Conservation (phyloP, 1,140 invertebrate genomes). For the Bombyx mori region DNA sequence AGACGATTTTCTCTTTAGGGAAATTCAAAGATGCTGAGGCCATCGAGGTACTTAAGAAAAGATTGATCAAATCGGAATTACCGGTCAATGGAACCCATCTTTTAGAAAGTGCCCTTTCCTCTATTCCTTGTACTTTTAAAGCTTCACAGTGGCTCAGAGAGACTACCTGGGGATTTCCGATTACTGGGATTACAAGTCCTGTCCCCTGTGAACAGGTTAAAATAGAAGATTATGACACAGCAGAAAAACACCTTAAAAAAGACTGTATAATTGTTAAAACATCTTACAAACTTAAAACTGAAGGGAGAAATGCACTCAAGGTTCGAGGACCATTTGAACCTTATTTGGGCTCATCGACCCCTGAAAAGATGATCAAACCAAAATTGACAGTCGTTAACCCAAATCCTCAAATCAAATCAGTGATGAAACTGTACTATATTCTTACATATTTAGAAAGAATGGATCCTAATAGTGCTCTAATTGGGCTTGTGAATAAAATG, state of each 20-base stretch:
- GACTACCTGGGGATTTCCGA: not conserved
- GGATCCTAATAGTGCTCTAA: not conserved
- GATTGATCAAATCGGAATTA: not conserved
- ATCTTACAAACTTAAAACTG: not conserved
- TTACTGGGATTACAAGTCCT: not conserved
- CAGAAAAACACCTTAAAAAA: not conserved
- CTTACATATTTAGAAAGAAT: not conserved
- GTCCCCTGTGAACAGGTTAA: not conserved
- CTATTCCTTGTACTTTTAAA: too few relatives aligned
- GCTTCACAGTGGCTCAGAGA: not conserved
- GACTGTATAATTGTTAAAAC: not conserved
- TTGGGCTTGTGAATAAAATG: not conserved
- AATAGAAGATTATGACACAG: not conserved
- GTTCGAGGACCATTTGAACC: not conserved
- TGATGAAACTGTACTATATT: not conserved
- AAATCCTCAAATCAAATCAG: not conserved
- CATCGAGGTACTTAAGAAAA: not conserved
- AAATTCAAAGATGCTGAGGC: not conserved
- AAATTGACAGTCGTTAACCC: not conserved
- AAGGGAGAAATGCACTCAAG: not conserved
- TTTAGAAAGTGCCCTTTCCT: too few relatives aligned
- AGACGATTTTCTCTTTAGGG: not conserved
- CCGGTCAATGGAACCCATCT: too few relatives aligned
- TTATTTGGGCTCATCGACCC: not conserved
- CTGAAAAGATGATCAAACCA: not conserved